A percentile compares a stretch with the other conserved stretches of the same genome.
These are phyloP conservation scores for Brachyhypopomus gauderio DNA, from an alignment of 2,113 vertebrate species.

Conservation along the genomic window DNA sequence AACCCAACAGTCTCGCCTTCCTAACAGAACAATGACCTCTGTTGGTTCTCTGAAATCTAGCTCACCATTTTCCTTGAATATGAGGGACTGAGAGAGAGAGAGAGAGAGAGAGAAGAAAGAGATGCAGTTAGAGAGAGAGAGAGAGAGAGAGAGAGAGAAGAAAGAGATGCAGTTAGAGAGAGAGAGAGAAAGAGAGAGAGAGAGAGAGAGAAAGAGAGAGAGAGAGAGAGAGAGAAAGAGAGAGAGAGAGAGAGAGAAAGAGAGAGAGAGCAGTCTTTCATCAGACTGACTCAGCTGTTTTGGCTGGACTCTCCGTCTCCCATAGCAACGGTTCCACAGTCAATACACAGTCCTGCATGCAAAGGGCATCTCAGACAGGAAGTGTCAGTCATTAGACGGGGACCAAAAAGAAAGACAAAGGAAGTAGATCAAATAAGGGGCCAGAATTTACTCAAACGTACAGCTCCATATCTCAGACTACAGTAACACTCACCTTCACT, in stretches of 20 bases:
- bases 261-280: constrained; percentile 14
- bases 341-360: not conserved
- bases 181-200: constrained; percentile 14
- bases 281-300: constrained; percentile 35
- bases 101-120: not conserved
- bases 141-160: not conserved
- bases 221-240: not conserved
- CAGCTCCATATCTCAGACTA: too few relatives aligned
- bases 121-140: not conserved
- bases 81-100: constrained; percentile 18
- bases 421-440: too few relatives aligned
- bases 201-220: constrained; percentile 2
- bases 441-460: too few relatives aligned
- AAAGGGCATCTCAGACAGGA: constrained; percentile 32
- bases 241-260: not conserved
- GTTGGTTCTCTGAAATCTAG: too few relatives aligned
- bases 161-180: not conserved
- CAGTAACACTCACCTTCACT: too few relatives aligned
- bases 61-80: too few relatives aligned
- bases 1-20: too few relatives aligned
- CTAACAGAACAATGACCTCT: too few relatives aligned
- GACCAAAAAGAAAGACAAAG: too few relatives aligned
- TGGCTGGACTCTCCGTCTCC: constrained; percentile 5
- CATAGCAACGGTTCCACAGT: not conserved
- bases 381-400: not conserved